Evolutionary conservation across 92 coral and sea anemone species (phyloP), one percentile per base, ranked within the genome.

Genomic region (Isaurus tuberculatus): DNA sequence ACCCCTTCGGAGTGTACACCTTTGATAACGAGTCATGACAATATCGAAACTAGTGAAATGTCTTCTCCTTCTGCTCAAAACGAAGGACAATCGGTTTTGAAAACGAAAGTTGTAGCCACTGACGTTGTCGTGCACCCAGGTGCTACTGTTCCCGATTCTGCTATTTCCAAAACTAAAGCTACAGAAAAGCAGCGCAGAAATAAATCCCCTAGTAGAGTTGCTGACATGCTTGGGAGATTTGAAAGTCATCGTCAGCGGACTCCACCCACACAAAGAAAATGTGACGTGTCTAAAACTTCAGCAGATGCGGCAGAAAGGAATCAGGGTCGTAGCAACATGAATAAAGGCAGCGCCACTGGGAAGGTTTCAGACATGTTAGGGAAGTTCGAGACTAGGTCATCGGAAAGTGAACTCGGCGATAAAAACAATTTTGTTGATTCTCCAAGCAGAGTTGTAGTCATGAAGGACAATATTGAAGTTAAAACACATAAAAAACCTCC

Each of bases 51-150:
- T 65, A 33, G 69, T 77, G 82, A 57, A 32, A 64, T 32, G 5
- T 34, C 37, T 34, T 6, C 14, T 55, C 31, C 46, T 75, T 58
- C 81, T 29, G 10, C 31, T 1, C 49, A 19, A 20, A 48, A 33
- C 19, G 67, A 77, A 58, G 15, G 20, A 5, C 67, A 57, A 19
- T 23, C 33, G 8, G 48, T 58, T 36, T 11, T 40, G 1, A 77
- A 60, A 13, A 28, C 82, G 34, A 77, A 25, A 61, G 49, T 58
- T 77, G 82, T 77, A 23, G 70, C 55, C 25, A 51, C 82, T 9
- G 82, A 77, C 22, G 82, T 77, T 25, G 49, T 55, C 10, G 82
- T 77, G 26, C 82, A 77, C 6, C 20, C 82, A 32, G 70, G 34
- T n/a, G 70, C 48, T 22, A 16, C 22, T 42, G 82, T 22, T 11